Conservation (phyloP, 1,140 invertebrate genomes). For the Dendrolimus kikuchii region DNA sequence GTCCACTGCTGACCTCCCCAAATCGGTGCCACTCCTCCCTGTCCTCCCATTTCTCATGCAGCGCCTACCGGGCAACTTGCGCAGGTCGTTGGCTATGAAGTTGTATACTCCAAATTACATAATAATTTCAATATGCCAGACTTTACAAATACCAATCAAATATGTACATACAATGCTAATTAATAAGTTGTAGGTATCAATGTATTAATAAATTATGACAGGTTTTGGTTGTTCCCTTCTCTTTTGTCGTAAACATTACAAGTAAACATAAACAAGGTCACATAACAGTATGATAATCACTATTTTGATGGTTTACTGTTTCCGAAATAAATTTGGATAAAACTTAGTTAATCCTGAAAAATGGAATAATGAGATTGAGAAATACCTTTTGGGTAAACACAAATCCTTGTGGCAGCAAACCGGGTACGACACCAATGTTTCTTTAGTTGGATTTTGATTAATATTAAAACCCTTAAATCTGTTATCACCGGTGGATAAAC, state of each 20-base stretch:
- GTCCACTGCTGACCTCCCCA: no score
- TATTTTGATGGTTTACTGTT: background rate
- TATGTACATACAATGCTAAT: no score
- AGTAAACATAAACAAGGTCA: slow-evolving; percentile 42
- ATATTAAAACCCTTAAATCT: slow-evolving; percentile 56
- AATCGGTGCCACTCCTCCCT: no score
- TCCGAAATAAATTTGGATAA: background rate
- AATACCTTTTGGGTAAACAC: slow-evolving; percentile 45
- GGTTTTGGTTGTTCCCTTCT: slow-evolving; percentile 13
- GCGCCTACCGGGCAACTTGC: no score
- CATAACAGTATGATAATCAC: slow-evolving; percentile 1
- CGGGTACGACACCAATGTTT: slow-evolving; percentile 33
- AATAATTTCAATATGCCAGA: no score
- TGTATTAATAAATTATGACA: no score
- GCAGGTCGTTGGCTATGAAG: no score
- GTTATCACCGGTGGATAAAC: slow-evolving; percentile 58
- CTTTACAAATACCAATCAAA: no score
- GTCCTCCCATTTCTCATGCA: no score
- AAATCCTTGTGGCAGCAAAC: slow-evolving; percentile 50
- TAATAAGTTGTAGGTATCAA: no score
- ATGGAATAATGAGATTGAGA: background rate
- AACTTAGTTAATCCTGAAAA: background rate
- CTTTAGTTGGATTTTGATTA: slow-evolving; percentile 46
- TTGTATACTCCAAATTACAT: no score
- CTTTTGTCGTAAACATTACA: slow-evolving; percentile 16